These are phyloP conservation scores for Aphelenchoides avenae DNA, from an alignment of 1,140 invertebrate species.

Conservation along the genomic window DNA sequence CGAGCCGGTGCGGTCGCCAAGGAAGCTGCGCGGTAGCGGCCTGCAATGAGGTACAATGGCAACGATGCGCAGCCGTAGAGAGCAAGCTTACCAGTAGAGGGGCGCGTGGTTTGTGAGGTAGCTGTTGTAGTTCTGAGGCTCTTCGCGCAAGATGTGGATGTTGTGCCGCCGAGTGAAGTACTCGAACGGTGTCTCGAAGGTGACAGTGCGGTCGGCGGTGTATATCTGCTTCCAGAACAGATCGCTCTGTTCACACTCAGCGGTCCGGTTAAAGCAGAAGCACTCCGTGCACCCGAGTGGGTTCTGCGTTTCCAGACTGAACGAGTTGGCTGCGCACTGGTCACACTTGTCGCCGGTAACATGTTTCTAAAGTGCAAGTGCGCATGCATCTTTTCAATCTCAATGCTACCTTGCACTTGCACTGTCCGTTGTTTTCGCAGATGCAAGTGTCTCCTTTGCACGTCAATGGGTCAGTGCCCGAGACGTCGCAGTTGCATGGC, in stretches of 20 bases:
- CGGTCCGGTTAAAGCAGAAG: conserved; percentile 93
- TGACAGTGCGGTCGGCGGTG: conserved; percentile 47
- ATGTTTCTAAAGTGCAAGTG: conserved; percentile 62
- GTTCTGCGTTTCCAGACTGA: conserved; percentile 79
- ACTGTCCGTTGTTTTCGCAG: conserved; percentile 68
- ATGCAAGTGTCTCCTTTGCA: conserved; percentile 63
- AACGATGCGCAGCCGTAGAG: too few species aligned
- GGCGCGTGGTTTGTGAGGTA: conserved; percentile 55
- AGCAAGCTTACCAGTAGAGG: conserved; percentile 50
- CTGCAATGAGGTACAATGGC: conserved; percentile 8
- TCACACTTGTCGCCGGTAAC: conserved; percentile 77
- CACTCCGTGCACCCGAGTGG: conserved; percentile 88
- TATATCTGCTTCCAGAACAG: conserved; percentile 56
- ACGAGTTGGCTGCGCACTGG: conserved; percentile 77
- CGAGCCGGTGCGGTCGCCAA: conserved; percentile 80
- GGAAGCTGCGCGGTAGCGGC: conserved; percentile 72
- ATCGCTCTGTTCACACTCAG: conserved; percentile 66
- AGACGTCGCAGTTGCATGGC: conserved; percentile 72
- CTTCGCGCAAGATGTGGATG: conserved; percentile 44
- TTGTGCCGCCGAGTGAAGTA: conserved; percentile 45
- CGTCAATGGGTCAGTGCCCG: conserved; percentile 67
- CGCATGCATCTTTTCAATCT: neutral
- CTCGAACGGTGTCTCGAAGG: conserved; percentile 49
- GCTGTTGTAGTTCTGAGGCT: conserved; percentile 50
- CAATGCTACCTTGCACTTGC: conserved; percentile 71